Conservation (phyloP, 2,113 vertebrate species). For the Barnardius zonarius region DNA sequence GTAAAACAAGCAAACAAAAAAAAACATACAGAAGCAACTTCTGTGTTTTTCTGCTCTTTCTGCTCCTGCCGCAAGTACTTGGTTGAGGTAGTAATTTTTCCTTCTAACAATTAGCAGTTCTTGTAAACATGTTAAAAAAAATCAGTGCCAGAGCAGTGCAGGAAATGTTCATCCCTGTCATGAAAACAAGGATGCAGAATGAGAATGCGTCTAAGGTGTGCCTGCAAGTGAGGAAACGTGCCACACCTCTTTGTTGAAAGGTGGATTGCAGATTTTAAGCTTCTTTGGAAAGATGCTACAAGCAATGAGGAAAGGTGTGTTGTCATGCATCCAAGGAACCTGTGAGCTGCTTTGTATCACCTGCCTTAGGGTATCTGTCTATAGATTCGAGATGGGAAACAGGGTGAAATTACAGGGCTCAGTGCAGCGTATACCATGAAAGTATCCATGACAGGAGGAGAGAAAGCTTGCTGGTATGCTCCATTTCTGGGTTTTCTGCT, state of each 20-base stretch:
- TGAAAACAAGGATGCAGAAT: neutral
- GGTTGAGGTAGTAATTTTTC: neutral
- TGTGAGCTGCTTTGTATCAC: neutral
- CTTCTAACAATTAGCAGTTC: neutral
- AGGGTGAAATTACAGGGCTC: neutral
- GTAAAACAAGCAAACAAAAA: neutral
- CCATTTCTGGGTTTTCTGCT: neutral
- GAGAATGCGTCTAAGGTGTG: neutral
- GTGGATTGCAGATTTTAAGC: neutral
- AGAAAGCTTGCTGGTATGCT: neutral
- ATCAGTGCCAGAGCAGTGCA: neutral
- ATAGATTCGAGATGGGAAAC: neutral
- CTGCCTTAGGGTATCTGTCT: neutral
- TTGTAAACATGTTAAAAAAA: neutral
- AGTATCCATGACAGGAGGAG: neutral
- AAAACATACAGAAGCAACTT: neutral
- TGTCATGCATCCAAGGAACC: neutral
- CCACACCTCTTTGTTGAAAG: neutral
- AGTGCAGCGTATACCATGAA: accelerated
- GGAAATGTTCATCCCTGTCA: neutral
- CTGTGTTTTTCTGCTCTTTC: neutral
- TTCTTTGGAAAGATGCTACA: neutral
- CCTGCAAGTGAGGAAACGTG: neutral
- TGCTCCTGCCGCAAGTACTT: neutral
- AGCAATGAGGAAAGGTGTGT: neutral